Conservation (phyloP, 2,797 vertebrate species). For the Serranus cabrilla region DNA sequence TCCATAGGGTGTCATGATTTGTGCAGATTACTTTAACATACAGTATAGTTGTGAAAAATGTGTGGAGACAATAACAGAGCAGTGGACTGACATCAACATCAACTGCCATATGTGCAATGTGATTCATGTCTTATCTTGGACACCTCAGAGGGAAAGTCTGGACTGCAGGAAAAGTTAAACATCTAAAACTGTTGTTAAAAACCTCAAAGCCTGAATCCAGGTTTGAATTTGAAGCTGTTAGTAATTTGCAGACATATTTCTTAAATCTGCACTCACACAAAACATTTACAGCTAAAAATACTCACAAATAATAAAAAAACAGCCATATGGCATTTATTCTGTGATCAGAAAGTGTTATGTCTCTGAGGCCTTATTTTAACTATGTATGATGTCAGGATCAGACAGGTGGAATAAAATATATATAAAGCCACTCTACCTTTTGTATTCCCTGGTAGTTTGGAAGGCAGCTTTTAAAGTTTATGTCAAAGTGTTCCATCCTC, state of each 20-base stretch:
- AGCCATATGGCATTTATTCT: constrained; percentile 18
- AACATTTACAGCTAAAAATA: constrained; percentile 27
- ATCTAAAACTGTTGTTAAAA: constrained; percentile 10
- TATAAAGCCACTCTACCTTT: not conserved
- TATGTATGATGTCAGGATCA: constrained; percentile 22
- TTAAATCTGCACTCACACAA: not conserved
- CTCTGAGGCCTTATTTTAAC: constrained; percentile 12
- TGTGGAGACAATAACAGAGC: not conserved
- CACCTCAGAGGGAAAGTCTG: not conserved
- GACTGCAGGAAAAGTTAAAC: not conserved
- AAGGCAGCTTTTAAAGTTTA: not conserved
- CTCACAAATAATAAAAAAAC: not conserved
- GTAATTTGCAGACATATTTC: constrained; percentile 4
- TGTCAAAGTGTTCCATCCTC: not conserved
- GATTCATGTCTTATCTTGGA: constrained; percentile 15
- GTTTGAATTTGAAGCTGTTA: constrained; percentile 27
- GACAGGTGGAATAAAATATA: constrained; percentile 1
- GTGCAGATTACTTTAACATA: not conserved
- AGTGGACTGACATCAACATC: not conserved
- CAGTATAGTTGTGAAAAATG: not conserved
- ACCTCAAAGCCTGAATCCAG: constrained; percentile 24
- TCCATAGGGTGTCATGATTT: not conserved
- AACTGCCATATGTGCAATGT: not conserved
- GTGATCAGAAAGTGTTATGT: constrained; percentile 17
- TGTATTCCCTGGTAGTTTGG: not conserved